Evolutionary conservation across 2,797 vertebrate genomes (phyloP), one percentile per base, ranked within the genome.

Genomic region (Psittacula derbiana): DNA sequence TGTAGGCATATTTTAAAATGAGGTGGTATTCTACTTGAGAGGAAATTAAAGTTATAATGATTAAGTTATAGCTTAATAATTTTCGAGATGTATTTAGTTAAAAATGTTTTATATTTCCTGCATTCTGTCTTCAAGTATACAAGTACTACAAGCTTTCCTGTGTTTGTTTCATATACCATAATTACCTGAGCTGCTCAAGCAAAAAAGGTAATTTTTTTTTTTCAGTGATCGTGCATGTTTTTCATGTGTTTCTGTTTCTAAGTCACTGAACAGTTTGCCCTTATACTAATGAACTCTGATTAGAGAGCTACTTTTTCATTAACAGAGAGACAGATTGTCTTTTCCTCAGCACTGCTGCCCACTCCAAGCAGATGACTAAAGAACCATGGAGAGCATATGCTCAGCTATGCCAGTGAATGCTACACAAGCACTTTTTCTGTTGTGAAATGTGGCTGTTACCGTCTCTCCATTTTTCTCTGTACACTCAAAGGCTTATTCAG

Each of bases 301-400:
- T 89, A 38, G 55, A 90, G 75, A 95, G 53, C 78, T 79, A 90
- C 75, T 88, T 95, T 82, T 95, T 86, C 85, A 96, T 95, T 91
- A 91, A 76, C 55, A 90, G 55, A 88, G 66, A 91, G 46, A 93
- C 83, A 97, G 74, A 95, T 87, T 96, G 88, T 89, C 90, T 97
- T 97, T 96, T 82, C 72, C 64, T 58, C 82, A 72, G 80, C 66
- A 61, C 79, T 92, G 31, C 96, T 95, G 80, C 91, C 91, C 86
- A 91, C 87, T 93, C 89, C 89, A 86, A 80, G n/a, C 73, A 94
- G 96, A 90, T 89, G 92, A 95, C 55, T 91, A 89, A 95, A 95
- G 85, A 91, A 67, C 69, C 86, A 53, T 18, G 62, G n/a, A 80
- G 91, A 96, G 57, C 67, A 93, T 95, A 95, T 93, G 96, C 80